Percentiles rank a stretch among this genome's conserved stretches.
Conservation (phyloP, 2,113 vertebrate genomes). For the Syngnathus scovelli region DNA sequence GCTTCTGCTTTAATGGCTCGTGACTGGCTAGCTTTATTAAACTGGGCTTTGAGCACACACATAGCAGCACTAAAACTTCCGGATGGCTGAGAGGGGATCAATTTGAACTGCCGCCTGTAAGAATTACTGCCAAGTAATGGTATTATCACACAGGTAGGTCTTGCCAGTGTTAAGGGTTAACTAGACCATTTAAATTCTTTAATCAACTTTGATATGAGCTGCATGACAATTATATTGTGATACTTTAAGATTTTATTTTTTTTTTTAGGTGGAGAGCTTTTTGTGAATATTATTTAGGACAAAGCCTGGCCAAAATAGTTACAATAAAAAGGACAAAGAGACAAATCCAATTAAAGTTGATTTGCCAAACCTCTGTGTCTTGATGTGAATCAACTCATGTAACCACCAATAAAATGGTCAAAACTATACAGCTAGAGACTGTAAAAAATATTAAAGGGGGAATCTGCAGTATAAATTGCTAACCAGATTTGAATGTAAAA, state of each 20-base stretch:
- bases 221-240: conserved; percentile 35
- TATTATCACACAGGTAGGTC: conserved; percentile 57
- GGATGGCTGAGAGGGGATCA: conserved; percentile 70
- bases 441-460: neutral
- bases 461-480: neutral
- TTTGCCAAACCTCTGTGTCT: neutral
- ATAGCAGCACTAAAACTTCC: conserved; percentile 74
- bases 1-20: conserved; percentile 63
- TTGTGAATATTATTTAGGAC: conserved; percentile 43
- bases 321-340: conserved; percentile 4
- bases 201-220: conserved; percentile 69
- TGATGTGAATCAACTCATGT: neutral
- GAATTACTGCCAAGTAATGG: conserved; percentile 71
- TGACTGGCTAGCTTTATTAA: conserved; percentile 76
- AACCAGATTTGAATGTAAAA: too few relatives aligned
- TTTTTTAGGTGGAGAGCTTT: conserved; percentile 25
- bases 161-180: conserved; percentile 61
- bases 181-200: conserved; percentile 70
- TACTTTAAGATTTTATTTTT: conserved; percentile 29
- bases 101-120: conserved; percentile 62
- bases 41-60: conserved; percentile 76
- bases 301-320: conserved; percentile 9
- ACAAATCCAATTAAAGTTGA: neutral
- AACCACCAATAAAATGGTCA: neutral
- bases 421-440: neutral